These are phyloP conservation scores for Leptopilina clavipes DNA, from an alignment of 1,140 invertebrate genomes.

Conservation along the genomic window DNA sequence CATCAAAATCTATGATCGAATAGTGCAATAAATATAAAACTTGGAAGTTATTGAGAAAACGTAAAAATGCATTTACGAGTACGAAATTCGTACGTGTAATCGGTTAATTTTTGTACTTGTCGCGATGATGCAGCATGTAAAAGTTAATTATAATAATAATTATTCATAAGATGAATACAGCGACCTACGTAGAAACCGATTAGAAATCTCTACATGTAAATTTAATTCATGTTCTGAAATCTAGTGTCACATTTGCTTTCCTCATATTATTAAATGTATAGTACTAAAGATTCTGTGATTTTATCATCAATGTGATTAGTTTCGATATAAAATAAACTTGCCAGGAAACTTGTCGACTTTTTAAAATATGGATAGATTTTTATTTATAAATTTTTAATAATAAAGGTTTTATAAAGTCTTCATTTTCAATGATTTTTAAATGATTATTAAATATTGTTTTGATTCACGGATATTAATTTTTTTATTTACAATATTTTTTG, in stretches of 20 bases:
- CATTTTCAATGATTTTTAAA: no score
- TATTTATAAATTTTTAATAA: no score
- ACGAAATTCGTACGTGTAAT: conserved; percentile 17
- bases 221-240: conserved; percentile 30
- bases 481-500: neutral
- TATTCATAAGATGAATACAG: neutral
- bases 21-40: conserved; percentile 25
- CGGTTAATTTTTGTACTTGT: conserved; percentile 14
- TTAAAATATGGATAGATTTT: no score
- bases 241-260: neutral
- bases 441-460: no score
- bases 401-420: no score
- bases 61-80: conserved; percentile 9
- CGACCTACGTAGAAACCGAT: conserved; percentile 26
- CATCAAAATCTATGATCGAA: conserved; percentile 20
- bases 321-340: neutral
- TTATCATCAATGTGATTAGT: neutral
- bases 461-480: neutral
- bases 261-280: neutral
- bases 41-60: neutral
- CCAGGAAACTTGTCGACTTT: neutral
- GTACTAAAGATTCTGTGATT: conserved; percentile 2
- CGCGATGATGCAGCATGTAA: conserved; percentile 23
- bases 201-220: neutral
- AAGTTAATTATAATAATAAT: conserved; percentile 20